These are phyloP conservation scores for Matsumyia berberina DNA, from an alignment of 2,888 invertebrate genomes.

Conservation along the genomic window DNA sequence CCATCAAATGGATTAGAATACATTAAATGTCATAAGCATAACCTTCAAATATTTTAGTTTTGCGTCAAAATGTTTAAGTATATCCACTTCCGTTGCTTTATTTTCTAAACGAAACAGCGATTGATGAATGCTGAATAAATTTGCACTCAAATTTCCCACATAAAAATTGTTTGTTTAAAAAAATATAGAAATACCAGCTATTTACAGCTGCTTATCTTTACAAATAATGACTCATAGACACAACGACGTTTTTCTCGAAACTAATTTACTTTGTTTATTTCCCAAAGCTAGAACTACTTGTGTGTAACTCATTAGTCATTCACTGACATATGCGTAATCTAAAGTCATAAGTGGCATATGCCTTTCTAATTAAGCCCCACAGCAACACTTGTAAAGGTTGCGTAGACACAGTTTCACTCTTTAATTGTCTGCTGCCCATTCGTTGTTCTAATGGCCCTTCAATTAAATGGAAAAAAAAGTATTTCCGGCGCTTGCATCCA, in stretches of 20 bases:
- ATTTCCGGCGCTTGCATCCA: slow-evolving; percentile 50
- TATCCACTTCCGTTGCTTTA: neutral
- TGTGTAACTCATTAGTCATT: slow-evolving; percentile 31
- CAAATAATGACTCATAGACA: slow-evolving; percentile 21
- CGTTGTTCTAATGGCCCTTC: slow-evolving; percentile 54
- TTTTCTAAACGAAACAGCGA: neutral
- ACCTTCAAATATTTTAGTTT: neutral
- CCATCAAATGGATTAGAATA: neutral
- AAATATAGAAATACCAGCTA: neutral
- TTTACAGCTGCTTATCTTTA: slow-evolving; percentile 4
- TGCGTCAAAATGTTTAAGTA: neutral
- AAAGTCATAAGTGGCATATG: neutral
- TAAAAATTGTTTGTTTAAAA: neutral
- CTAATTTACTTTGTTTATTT: slow-evolving; percentile 15
- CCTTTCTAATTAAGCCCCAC: slow-evolving; percentile 18
- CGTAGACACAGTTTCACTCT: slow-evolving; percentile 25
- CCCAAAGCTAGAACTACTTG: neutral
- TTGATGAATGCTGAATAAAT: neutral
- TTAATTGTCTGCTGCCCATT: slow-evolving; percentile 6
- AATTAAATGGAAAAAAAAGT: slow-evolving; percentile 35
- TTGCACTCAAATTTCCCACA: neutral
- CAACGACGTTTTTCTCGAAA: slow-evolving; percentile 4
- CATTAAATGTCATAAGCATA: neutral
- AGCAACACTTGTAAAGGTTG: neutral
- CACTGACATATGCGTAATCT: slow-evolving; percentile 14